Conservation (phyloP, 2,888 invertebrate genomes). For the Pardosa pseudoannulata region DNA sequence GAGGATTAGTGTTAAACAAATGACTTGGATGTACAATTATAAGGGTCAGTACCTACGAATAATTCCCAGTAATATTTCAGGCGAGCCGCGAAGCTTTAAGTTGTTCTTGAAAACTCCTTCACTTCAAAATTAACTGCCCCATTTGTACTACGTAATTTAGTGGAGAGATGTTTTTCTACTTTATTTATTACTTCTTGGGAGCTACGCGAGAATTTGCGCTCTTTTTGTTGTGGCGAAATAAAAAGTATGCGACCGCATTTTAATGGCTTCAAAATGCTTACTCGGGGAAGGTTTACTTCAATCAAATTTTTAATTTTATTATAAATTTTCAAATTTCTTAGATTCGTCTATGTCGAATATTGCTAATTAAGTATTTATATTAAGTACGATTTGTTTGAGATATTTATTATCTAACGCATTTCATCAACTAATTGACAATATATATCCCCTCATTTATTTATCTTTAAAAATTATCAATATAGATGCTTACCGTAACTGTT, state of each 20-base stretch:
- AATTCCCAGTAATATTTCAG: conserved; percentile 67
- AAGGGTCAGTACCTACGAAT: conserved; percentile 72
- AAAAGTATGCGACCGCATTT: not conserved
- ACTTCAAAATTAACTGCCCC: conserved; percentile 71
- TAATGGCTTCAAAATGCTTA: not conserved
- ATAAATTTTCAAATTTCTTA: too few species aligned
- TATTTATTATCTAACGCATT: too few species aligned
- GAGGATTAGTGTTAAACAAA: conserved; percentile 72
- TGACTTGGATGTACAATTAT: conserved; percentile 72
- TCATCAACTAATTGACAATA: too few species aligned
- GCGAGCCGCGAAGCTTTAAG: conserved; percentile 37
- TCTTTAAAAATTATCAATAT: too few species aligned
- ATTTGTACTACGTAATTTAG: conserved; percentile 67
- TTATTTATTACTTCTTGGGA: not conserved
- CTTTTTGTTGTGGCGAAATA: not conserved
- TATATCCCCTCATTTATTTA: too few species aligned
- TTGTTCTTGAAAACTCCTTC: conserved; percentile 55
- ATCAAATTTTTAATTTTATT: too few species aligned
- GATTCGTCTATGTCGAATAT: too few species aligned
- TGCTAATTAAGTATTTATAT: too few species aligned
- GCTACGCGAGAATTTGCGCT: not conserved
- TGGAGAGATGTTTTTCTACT: conserved; percentile 26
- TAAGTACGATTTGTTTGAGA: too few species aligned
- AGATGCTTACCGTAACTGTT: too few species aligned
- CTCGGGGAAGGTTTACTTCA: too few species aligned